Evolutionary conservation across 2,113 vertebrate genomes (phyloP).

Genomic region (Mungos mungo): DNA sequence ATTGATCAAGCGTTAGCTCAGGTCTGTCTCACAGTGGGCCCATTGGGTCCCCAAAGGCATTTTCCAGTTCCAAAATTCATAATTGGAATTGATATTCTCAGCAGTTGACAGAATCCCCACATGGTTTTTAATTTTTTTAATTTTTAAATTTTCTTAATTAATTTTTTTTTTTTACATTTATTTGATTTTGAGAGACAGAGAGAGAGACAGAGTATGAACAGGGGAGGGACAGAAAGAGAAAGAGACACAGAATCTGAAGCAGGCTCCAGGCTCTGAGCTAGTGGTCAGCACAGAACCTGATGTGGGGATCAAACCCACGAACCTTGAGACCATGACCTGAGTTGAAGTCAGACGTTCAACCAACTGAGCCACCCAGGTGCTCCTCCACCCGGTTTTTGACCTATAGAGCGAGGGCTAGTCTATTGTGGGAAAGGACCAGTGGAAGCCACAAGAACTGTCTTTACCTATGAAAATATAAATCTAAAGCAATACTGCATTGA

Average conservation of each 20-base stretch:
- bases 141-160: too few species aligned
- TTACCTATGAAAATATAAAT: neutral
- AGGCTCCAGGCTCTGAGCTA: too few species aligned
- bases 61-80: neutral
- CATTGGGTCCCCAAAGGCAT: neutral
- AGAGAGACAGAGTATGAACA: too few species aligned
- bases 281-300: too few species aligned
- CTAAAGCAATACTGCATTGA: neutral
- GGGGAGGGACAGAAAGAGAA: too few species aligned
- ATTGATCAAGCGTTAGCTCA: neutral
- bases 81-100: neutral
- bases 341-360: too few species aligned
- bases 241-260: too few species aligned
- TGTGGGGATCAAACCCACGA: too few species aligned
- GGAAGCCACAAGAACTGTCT: neutral
- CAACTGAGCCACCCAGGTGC: too few species aligned
- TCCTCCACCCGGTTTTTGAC: neutral
- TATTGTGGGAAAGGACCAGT: neutral
- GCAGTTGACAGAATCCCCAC: neutral
- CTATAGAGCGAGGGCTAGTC: neutral
- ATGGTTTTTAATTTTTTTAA: neutral
- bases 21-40: neutral
- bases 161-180: too few species aligned
- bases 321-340: too few species aligned
- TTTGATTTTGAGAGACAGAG: too few species aligned